Base-by-base conservation (phyloP, 1,140 invertebrate species). In the Hypothenemus hampei region DNA sequence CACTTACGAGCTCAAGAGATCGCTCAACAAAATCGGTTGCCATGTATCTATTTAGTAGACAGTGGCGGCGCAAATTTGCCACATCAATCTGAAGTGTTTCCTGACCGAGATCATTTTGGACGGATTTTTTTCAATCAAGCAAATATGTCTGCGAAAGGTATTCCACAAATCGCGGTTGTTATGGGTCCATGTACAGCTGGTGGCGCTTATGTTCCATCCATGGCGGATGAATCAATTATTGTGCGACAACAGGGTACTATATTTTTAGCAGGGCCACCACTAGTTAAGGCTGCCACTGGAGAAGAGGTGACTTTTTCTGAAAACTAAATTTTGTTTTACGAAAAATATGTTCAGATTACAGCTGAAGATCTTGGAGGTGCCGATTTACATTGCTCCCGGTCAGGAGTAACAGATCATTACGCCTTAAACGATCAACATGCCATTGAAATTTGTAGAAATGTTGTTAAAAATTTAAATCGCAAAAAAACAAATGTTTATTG, bases 181-280 rank as follows among this genome's bases (percentile, higher is more conserved):
- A 82, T 99, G 80, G 97, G 97, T 11, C 96, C 89, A 55, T 99
- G 97, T 73, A 99, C 97, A 1, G 97, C 97, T 44, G 97, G 97
- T 23, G 97, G 96, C 20, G 97, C 97, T 5, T 99, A 99, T 69
- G 86, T 98, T 3, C 95, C 96, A 7, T 89, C 95, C 22, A 98
- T 99, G 96, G 87, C 94, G 2, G 97, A 99, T 73, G 94, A 99
- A 75, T 93, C 86, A 67, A 81, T 99, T 31, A 99, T 99, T 62
- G 92, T 99, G 3, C 82, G 83, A 65, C 82, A 90, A 58, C 93
- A 97, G 71, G 97, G 95, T 19, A 98, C 94, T 5, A 95, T 99
- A 61, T 99, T 99, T 72, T 76, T 99, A 7, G 97, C 86, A 21
- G 97, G 97, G 3, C 97, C 97, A 23, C 97, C 97, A 1, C 72